These are phyloP conservation scores for Drosophila funebris DNA, from an alignment of 1,140 invertebrate species.

Conservation along the genomic window DNA sequence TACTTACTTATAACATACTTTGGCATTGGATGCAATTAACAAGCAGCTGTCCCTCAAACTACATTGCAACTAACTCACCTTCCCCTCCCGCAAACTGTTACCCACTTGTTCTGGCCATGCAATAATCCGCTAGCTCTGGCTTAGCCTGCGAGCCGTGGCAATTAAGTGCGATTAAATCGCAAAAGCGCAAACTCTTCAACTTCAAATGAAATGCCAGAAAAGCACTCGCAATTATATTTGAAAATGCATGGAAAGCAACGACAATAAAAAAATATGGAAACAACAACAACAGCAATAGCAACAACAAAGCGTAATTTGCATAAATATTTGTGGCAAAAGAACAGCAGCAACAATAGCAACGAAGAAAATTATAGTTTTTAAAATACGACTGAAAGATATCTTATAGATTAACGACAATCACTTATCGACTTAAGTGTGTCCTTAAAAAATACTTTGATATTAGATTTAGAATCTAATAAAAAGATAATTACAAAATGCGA, in stretches of 20 bases:
- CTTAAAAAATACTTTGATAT: too few relatives aligned
- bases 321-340: conserved; percentile 74
- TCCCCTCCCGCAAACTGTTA: background rate
- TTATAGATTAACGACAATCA: background rate
- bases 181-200: conserved; percentile 67
- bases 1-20: conserved; percentile 15
- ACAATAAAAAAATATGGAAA: conserved; percentile 72
- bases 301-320: conserved; percentile 57
- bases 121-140: conserved; percentile 42
- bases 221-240: conserved; percentile 74
- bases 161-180: conserved; percentile 80
- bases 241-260: conserved; percentile 62
- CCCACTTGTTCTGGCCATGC: conserved; percentile 8
- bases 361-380: background rate
- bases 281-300: conserved; percentile 31
- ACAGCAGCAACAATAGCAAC: conserved; percentile 29
- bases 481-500: too few relatives aligned
- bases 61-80: background rate
- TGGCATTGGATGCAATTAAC: conserved; percentile 37
- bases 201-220: conserved; percentile 67
- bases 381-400: background rate
- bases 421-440: background rate
- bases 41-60: conserved; percentile 17
- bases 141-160: conserved; percentile 58
- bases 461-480: too few relatives aligned